These are phyloP conservation scores for Enchytraeus crypticus DNA, from an alignment of 2,888 invertebrate genomes.

Conservation along the genomic window DNA sequence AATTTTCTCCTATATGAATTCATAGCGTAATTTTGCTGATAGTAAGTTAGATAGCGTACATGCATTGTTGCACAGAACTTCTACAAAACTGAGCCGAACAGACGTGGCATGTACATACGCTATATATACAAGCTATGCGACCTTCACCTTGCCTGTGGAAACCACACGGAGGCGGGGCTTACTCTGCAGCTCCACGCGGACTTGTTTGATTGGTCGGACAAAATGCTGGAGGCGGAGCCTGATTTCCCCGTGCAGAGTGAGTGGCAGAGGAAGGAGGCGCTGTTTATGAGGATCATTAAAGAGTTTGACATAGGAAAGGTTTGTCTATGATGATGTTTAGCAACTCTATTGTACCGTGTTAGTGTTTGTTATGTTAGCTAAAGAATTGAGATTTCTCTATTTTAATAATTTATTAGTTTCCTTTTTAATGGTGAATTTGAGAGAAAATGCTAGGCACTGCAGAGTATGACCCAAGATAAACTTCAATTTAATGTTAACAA, in stretches of 20 bases:
- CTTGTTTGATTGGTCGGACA: slow-evolving; percentile 65
- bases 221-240: slow-evolving; percentile 41
- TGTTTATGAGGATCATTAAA: slow-evolving; percentile 78
- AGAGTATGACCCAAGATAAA: too few relatives aligned
- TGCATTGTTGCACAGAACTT: slow-evolving; percentile 71
- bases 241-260: slow-evolving; percentile 67
- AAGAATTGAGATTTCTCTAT: too few relatives aligned
- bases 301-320: slow-evolving; percentile 90
- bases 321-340: too few relatives aligned
- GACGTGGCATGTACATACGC: slow-evolving; percentile 87
- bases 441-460: too few relatives aligned
- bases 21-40: too few relatives aligned
- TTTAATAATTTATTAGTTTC: too few relatives aligned
- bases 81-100: slow-evolving; percentile 88
- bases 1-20: too few relatives aligned
- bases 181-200: slow-evolving; percentile 88
- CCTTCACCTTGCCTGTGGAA: slow-evolving; percentile 79
- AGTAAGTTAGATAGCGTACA: too few relatives aligned
- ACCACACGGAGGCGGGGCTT: slow-evolving; percentile 88
- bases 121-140: slow-evolving; percentile 92
- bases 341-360: too few relatives aligned
- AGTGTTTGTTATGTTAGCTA: too few relatives aligned
- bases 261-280: slow-evolving; percentile 77
- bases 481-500: too few relatives aligned
- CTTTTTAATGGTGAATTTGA: too few relatives aligned